Evolutionary conservation across 2,888 invertebrate genomes (phyloP), one percentile per base, ranked within the genome.

Genomic region (Cistogaster globosa): DNA sequence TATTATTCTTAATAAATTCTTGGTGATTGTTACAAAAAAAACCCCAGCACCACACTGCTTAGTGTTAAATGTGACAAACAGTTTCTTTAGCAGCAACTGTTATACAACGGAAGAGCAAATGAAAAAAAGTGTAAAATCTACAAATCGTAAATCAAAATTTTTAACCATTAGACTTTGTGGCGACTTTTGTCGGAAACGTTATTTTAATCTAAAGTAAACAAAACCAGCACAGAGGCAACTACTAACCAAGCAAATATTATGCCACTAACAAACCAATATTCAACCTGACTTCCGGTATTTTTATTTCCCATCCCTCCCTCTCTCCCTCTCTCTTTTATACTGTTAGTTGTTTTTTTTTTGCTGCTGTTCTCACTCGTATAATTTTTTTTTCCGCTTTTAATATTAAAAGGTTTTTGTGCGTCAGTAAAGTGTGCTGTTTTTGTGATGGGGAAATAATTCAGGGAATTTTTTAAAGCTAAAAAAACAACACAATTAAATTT

Each of bases 71-170:
- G 76, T 63, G 74, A 72, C 58, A 83, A 76, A 74, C 45, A 32
- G 32, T 65, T 71, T 76, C 63, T 76, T 82, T 76, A 58, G 58
- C 48, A n/a, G 55, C 4, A 1, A 42, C 8, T 42, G 42, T 12
- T 12, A 42, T 4, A 57, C 20, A 48, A 45, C 0, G 60, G 16
- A 42, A 32, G 67, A 75, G 4, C 20, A 45, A 55, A 16, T 51
- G 26, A 51, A 42, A 80, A 77, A 85, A 67, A 72, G 81, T 78
- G 81, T 82, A 75, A 85, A 81, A 68, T 76, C 81, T 81, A 74
- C 67, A 74, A 81, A 81, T 81, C 84, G 81, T 85, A 85, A 85
- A 85, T 85, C 84, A 85, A 85, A 85, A 85, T 78, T 75, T 71
- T 69, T 51, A 53, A 69, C 69, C 77, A 75, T 14, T 78, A 85